These are phyloP conservation scores for Drosophila novamexicana DNA, from an alignment of 1,140 invertebrate genomes.

Conservation along the genomic window DNA sequence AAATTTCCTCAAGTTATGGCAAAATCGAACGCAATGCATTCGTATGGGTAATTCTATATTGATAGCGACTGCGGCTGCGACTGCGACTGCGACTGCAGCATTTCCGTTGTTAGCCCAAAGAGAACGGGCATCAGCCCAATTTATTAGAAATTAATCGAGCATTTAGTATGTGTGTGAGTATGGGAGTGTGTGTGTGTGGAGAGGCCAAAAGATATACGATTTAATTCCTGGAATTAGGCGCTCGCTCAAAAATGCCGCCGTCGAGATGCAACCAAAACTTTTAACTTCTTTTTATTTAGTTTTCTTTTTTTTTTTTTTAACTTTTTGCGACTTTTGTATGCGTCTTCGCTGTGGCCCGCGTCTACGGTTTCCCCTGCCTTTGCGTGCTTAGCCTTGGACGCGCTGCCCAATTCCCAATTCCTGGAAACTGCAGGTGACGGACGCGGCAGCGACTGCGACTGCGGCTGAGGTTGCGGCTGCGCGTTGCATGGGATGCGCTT, in stretches of 20 bases:
- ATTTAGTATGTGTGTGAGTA: slow-evolving; percentile 51
- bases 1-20: slow-evolving; percentile 49
- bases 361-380: slow-evolving; percentile 53
- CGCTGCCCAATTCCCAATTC: slow-evolving; percentile 56
- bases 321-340: background rate
- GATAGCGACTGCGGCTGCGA: slow-evolving; percentile 14
- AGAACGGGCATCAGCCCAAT: slow-evolving; percentile 52
- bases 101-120: slow-evolving; percentile 44
- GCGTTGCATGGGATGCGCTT: slow-evolving; percentile 80
- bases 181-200: background rate
- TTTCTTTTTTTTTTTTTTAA: slow-evolving; percentile 17
- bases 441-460: slow-evolving; percentile 16
- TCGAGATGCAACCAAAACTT: slow-evolving; percentile 41
- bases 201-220: slow-evolving; percentile 75
- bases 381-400: slow-evolving; percentile 43
- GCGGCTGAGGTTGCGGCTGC: slow-evolving; percentile 27
- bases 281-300: slow-evolving; percentile 12
- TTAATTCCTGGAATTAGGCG: slow-evolving; percentile 74
- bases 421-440: slow-evolving; percentile 79
- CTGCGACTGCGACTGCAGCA: slow-evolving; percentile 57
- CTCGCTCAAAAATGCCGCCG: slow-evolving; percentile 71
- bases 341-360: slow-evolving; percentile 12
- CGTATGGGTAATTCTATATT: slow-evolving; percentile 49
- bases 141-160: slow-evolving; percentile 84
- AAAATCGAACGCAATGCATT: slow-evolving; percentile 37